Evolutionary conservation across 2,797 vertebrate species (phyloP), one percentile per base, ranked within the genome.

Genomic region (Malacoctenus gilli): DNA sequence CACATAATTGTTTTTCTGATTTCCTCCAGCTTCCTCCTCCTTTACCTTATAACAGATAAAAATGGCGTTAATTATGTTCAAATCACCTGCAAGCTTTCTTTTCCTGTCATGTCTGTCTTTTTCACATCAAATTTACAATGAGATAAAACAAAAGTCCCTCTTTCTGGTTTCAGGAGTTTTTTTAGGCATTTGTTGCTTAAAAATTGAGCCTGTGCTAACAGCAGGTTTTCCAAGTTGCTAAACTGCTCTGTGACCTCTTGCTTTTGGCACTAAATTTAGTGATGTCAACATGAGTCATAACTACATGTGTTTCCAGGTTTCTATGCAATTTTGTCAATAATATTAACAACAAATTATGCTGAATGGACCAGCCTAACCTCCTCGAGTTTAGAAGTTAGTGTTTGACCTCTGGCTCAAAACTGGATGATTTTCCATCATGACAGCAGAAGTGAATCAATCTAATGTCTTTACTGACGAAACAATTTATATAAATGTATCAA

Each of bases 261-360:
- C 30, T 66, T 68, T 60, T 79, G 70, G 80, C 79, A 75, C 49
- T 32, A 31, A 31, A 57, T 30, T 4, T 13, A 42, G 36, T 82
- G 61, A 82, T 15, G 13, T 77, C 73, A 75, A 31, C 44, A 21
- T 16, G 41, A 36, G 40, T 59, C 34, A 62, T 54, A 53, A 69
- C 56, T 44, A 25, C 65, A 21, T 65, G 8, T 14, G 25, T 19
- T 21, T 44, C 38, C 38, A 53, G 55, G 25, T 42, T 9, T 67
- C 37, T 20, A 38, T 14, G 43, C 30, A 63, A 41, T 51, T 48
- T 31, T 36, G 52, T 12, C 48, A 64, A 65, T 55, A 62, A 46
- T n/a, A n/a, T n/a, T n/a, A 28, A 28, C 6, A 28, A 6, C 6
- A 5, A 28, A 28, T 28, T 28, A 28, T 28, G 9, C 25, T 28